phyloP scores from a whole-genome alignment of 2,888 invertebrate genomes.

The Hemicrepidius hirtus region DNA sequence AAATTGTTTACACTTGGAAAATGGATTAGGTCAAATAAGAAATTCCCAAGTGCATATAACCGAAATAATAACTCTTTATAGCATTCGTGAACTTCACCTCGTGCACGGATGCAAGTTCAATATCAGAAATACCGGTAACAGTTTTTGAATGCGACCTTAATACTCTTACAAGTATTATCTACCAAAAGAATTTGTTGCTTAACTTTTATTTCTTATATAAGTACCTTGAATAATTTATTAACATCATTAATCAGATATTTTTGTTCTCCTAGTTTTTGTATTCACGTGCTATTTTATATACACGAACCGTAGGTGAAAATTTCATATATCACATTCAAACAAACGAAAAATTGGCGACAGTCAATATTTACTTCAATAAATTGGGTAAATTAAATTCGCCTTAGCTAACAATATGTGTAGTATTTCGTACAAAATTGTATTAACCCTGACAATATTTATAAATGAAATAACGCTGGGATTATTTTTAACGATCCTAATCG shows the following conservation, averaged over 20 bases:
- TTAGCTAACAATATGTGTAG: slow-evolving; percentile 4
- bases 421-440: background rate
- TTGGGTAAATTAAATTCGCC: background rate
- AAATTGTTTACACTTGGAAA: too few relatives aligned
- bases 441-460: too few relatives aligned
- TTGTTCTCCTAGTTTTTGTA: background rate
- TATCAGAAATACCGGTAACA: slow-evolving; percentile 7
- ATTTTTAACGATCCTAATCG: too few relatives aligned
- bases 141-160: slow-evolving; percentile 14
- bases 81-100: slow-evolving; percentile 27
- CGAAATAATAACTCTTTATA: background rate
- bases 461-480: too few relatives aligned
- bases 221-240: too few relatives aligned
- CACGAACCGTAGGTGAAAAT: background rate
- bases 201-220: background rate
- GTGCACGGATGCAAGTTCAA: slow-evolving; percentile 3
- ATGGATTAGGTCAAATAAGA: too few relatives aligned
- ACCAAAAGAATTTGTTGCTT: background rate
- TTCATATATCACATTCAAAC: background rate
- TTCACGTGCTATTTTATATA: background rate
- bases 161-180: background rate
- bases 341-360: background rate
- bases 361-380: slow-evolving; percentile 6
- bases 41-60: background rate
- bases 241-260: too few relatives aligned